Conservation (phyloP, 2,113 vertebrate species). For the Siniperca knerii region DNA sequence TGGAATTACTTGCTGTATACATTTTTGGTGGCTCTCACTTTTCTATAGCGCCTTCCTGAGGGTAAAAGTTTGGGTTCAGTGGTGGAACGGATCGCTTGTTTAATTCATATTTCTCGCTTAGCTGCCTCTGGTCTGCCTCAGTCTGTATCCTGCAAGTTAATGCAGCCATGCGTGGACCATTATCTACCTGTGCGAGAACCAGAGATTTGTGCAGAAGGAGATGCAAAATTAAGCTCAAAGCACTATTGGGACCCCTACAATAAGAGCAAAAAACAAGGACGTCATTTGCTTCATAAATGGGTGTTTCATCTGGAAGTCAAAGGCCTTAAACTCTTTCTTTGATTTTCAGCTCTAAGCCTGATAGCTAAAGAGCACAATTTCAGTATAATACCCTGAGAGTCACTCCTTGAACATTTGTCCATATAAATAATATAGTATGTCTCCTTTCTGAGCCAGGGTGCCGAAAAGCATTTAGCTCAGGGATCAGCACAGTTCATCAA, state of each 20-base stretch:
- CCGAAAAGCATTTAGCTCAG: slow-evolving; percentile 41
- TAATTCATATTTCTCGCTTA: neutral
- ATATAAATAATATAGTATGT: slow-evolving; percentile 54
- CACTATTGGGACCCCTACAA: neutral
- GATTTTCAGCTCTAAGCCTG: slow-evolving; percentile 18
- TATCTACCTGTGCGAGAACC: neutral
- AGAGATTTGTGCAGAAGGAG: neutral
- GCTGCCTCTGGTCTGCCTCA: neutral
- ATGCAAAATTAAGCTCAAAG: neutral
- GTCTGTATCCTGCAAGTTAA: neutral
- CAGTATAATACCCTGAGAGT: slow-evolving; percentile 49
- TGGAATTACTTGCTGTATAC: neutral
- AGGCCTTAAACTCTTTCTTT: slow-evolving; percentile 29
- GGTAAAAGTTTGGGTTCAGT: neutral
- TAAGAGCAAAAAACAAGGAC: neutral
- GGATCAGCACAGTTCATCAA: slow-evolving; percentile 57
- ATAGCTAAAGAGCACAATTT: slow-evolving; percentile 36
- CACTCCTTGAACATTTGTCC: slow-evolving; percentile 56
- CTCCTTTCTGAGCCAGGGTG: slow-evolving; percentile 31
- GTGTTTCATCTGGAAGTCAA: slow-evolving; percentile 40
- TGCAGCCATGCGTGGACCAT: neutral
- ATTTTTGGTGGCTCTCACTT: neutral
- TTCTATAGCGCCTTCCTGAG: neutral
- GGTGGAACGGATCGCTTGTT: neutral
- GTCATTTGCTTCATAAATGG: slow-evolving; percentile 7